Conservation (phyloP, 1,140 invertebrate species). For the Drosophila kikkawai region DNA sequence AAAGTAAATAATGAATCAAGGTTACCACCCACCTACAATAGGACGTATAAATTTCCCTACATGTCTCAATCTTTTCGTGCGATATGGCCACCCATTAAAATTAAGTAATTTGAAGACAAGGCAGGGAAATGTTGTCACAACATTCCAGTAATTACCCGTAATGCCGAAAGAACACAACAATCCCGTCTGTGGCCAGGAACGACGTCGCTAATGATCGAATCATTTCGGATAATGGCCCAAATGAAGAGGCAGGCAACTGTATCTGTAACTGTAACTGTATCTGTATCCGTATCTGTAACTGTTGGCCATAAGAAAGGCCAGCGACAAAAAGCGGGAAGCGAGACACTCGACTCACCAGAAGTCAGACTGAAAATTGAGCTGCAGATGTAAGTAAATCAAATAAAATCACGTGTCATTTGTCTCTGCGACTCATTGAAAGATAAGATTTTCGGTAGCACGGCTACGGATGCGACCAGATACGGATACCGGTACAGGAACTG, state of each 20-base stretch:
- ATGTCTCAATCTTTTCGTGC: constrained; percentile 56
- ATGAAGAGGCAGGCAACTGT: constrained; percentile 47
- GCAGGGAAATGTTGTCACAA: constrained; percentile 77
- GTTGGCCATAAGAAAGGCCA: constrained; percentile 70
- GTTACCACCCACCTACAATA: constrained; percentile 30
- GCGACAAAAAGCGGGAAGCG: constrained; percentile 38
- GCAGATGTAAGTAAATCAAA: constrained; percentile 84
- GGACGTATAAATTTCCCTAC: constrained; percentile 14
- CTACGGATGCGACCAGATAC: neutral
- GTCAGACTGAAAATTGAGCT: constrained; percentile 84
- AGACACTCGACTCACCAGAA: constrained; percentile 61
- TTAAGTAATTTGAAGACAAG: constrained; percentile 81
- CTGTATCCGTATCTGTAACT: constrained; percentile 54
- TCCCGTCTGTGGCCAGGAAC: constrained; percentile 42
- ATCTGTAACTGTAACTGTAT: constrained; percentile 56
- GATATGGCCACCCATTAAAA: constrained; percentile 68
- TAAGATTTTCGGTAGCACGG: constrained; percentile 73
- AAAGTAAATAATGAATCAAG: constrained; percentile 19
- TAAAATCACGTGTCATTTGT: constrained; percentile 84
- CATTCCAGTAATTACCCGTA: constrained; percentile 80
- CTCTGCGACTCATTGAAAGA: constrained; percentile 75
- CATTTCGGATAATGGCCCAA: constrained; percentile 80
- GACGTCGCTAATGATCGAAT: constrained; percentile 78
- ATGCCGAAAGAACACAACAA: constrained; percentile 66
- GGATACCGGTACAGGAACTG: constrained; percentile 3